Base-by-base conservation (phyloP, 2,888 invertebrate species). In the Pecten maximus region DNA sequence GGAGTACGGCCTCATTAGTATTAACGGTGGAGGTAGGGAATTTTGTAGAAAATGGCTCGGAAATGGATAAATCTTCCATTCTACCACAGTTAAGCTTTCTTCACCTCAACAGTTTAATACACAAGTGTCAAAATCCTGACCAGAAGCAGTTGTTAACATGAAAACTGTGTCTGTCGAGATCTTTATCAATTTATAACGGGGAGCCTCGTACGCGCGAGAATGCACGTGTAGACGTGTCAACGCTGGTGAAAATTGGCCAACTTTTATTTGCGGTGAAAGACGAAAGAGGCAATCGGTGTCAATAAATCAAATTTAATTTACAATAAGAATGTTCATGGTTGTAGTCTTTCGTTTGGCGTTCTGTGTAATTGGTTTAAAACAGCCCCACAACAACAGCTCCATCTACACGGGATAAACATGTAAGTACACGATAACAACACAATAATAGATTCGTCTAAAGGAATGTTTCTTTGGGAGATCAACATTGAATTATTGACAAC, bases 41-140 rank as follows among this genome's bases (percentile, higher is more conserved):
- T 74, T 74, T 74, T 28, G 35, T 35, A 28, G 74, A 74, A 74
- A 74, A 74, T 28, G 35, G 35, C 35, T 74, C 35, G 74, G 35
- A 35, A 35, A 28, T 35, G 74, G 6, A 74, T 74, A 74, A 74
- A 74, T 74, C 74, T 74, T 35, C 74, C 2, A 74, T 74, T 10
- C 28, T 74, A 74, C 74, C 74, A 23, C 74, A 28, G 74, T 74
- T 74, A 35, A 35, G 74, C 74, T 74, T 35, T 74, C 74, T 28
- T 74, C 74, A 74, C 35, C 35, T 74, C 74, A 74, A 74, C 74
- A 74, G 35, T 74, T 74, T 74, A 74, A 74, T 74, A 74, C 74
- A 74, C 74, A 74, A 74, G 74, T 74, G 74, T 74, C 74, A 74
- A 74, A 74, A 74, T 35, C 74, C 0, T 4, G 74, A 74, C 74